Percentiles rank a stretch among this genome's conserved stretches.
These are phyloP conservation scores for Rhogogaster chlorosoma DNA, from an alignment of 2,888 invertebrate species.

Conservation along the genomic window DNA sequence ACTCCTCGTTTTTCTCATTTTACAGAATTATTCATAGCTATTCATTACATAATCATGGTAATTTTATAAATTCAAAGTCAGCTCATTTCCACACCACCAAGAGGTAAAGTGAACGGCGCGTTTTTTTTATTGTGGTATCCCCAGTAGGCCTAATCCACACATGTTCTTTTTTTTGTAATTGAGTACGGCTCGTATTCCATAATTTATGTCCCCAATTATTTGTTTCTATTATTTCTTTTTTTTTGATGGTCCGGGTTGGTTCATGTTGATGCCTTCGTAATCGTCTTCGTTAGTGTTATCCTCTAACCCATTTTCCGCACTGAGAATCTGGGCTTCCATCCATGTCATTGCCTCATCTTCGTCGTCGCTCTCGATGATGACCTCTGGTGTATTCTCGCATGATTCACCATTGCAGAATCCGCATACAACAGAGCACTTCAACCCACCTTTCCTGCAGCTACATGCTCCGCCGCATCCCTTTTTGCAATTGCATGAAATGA, in stretches of 20 bases:
- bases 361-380: conserved; percentile 31
- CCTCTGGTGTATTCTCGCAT: conserved; percentile 16
- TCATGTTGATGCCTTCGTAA: not conserved
- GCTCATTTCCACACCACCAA: too few species aligned
- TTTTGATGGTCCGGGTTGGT: conserved; percentile 10
- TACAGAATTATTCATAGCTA: too few species aligned
- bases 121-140: too few species aligned
- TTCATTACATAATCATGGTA: too few species aligned
- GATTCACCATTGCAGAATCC: conserved; percentile 37
- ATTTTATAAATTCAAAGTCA: too few species aligned
- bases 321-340: too few species aligned
- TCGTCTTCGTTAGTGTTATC: not conserved
- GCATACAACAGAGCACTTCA: conserved; percentile 29
- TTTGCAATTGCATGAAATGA: conserved; percentile 13
- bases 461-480: not conserved
- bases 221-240: not conserved
- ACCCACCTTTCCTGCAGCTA: conserved; percentile 31
- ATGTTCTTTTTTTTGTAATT: too few species aligned
- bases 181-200: too few species aligned
- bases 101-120: too few species aligned
- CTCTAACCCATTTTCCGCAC: too few species aligned
- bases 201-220: not conserved
- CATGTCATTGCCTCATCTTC: not conserved
- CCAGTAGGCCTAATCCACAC: too few species aligned
- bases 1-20: too few species aligned